Conservation (phyloP, 2,888 invertebrate species). For the Latheticus oryzae region DNA sequence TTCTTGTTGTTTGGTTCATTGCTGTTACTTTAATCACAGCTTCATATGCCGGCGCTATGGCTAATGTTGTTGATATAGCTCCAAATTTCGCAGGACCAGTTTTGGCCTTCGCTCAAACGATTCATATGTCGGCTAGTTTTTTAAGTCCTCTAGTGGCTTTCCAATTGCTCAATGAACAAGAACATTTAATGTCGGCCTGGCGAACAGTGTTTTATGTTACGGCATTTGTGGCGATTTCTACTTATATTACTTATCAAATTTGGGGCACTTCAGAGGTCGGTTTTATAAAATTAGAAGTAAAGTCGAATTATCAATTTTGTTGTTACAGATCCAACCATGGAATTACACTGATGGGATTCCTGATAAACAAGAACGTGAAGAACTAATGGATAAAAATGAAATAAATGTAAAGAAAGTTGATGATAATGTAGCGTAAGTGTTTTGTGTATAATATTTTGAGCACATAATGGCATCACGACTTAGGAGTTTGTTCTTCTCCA, state of each 20-base stretch:
- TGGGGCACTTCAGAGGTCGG: constrained; percentile 74
- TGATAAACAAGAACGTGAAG: constrained; percentile 56
- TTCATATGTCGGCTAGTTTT: constrained; percentile 81
- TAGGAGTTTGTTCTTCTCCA: constrained; percentile 26
- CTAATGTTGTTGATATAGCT: constrained; percentile 81
- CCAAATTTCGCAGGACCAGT: constrained; percentile 83
- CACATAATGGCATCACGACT: constrained; percentile 31
- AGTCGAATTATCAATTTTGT: background rate
- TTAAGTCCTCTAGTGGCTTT: constrained; percentile 75
- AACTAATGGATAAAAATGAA: constrained; percentile 48
- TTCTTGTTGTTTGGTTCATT: constrained; percentile 75
- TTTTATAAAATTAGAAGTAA: constrained; percentile 15
- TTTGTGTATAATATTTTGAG: constrained; percentile 17
- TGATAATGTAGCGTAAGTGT: constrained; percentile 19
- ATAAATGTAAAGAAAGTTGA: constrained; percentile 14
- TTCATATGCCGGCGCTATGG: constrained; percentile 81
- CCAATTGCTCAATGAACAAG: constrained; percentile 70
- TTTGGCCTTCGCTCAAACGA: constrained; percentile 80
- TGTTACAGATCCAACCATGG: constrained; percentile 66
- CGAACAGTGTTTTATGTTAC: constrained; percentile 73
- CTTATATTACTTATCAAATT: constrained; percentile 74
- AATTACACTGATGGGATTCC: constrained; percentile 64
- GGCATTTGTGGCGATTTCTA: constrained; percentile 71
- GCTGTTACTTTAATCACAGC: constrained; percentile 79
- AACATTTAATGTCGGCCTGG: constrained; percentile 70